Percentiles rank a stretch among this genome's conserved stretches.
These are phyloP conservation scores for Gallinago jamesoni DNA, from an alignment of 2,113 vertebrate species.

Conservation along the genomic window DNA sequence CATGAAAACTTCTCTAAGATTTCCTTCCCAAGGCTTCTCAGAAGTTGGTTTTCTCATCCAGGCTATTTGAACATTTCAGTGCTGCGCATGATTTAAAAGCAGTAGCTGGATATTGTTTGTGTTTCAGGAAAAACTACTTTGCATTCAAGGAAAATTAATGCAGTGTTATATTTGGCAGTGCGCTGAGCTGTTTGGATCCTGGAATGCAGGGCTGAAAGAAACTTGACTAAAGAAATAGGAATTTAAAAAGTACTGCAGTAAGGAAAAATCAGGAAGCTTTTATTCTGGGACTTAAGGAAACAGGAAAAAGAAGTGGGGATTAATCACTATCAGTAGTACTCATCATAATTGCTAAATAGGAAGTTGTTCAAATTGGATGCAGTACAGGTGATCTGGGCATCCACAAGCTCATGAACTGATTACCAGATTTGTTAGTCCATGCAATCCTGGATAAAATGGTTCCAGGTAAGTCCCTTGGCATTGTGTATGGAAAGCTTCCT, in stretches of 20 bases:
- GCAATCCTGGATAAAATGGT: background rate
- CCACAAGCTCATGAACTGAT: background rate
- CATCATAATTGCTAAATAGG: background rate
- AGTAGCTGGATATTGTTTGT: background rate
- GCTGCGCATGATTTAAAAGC: background rate
- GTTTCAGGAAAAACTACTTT: background rate
- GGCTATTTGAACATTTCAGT: background rate
- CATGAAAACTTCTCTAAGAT: background rate
- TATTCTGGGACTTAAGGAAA: background rate
- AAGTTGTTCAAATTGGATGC: background rate
- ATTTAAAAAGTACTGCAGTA: background rate
- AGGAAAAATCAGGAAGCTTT: background rate
- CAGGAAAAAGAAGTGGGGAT: background rate
- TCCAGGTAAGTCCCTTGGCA: background rate
- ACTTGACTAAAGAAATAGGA: background rate
- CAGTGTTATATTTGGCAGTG: background rate
- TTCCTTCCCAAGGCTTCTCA: background rate
- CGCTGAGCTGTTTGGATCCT: fast-evolving
- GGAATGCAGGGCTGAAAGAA: background rate
- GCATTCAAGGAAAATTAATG: background rate
- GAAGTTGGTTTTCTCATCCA: background rate
- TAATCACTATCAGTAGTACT: background rate
- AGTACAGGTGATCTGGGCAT: background rate
- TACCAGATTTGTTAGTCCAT: background rate
- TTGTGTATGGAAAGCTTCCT: background rate